Percentiles rank a stretch among this genome's conserved stretches.
Evolutionary conservation across 2,797 vertebrate genomes (phyloP).

Genomic region (Sandelia bainsii): DNA sequence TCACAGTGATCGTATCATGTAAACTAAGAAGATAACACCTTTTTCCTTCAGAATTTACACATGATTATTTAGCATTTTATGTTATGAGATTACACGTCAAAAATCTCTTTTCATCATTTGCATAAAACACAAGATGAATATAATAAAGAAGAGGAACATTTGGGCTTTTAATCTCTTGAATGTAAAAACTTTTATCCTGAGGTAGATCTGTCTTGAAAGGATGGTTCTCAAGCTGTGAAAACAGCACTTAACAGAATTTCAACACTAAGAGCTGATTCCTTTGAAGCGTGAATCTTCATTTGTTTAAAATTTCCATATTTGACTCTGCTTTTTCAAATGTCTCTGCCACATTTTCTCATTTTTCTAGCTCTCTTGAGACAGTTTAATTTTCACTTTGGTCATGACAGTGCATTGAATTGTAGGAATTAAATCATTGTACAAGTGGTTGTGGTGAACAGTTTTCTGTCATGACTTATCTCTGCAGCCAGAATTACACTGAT

Average conservation of each 20-base stretch:
- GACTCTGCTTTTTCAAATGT: background rate
- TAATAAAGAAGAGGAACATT: background rate
- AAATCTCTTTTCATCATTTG: conserved; percentile 1
- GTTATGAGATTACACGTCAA: background rate
- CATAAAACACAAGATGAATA: background rate
- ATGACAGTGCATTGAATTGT: background rate
- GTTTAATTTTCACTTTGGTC: conserved; percentile 4
- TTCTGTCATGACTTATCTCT: conserved; percentile 18
- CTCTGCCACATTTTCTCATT: background rate
- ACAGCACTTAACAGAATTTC: too few relatives aligned
- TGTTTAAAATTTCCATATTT: conserved; percentile 3
- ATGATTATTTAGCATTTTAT: conserved; percentile 10
- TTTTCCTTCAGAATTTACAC: conserved; percentile 1
- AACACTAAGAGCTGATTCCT: background rate
- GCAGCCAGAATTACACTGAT: conserved; percentile 7
- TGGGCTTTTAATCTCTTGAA: conserved; percentile 19
- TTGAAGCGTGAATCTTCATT: background rate
- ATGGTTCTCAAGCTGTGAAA: background rate
- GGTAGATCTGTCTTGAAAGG: background rate
- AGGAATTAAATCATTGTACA: background rate
- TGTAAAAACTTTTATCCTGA: background rate
- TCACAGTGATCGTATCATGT: background rate
- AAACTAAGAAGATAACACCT: background rate
- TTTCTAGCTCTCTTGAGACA: background rate
- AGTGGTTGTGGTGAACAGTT: background rate